Conservation (phyloP, 1,140 invertebrate species). For the Zaprionus kolodkinae region DNA sequence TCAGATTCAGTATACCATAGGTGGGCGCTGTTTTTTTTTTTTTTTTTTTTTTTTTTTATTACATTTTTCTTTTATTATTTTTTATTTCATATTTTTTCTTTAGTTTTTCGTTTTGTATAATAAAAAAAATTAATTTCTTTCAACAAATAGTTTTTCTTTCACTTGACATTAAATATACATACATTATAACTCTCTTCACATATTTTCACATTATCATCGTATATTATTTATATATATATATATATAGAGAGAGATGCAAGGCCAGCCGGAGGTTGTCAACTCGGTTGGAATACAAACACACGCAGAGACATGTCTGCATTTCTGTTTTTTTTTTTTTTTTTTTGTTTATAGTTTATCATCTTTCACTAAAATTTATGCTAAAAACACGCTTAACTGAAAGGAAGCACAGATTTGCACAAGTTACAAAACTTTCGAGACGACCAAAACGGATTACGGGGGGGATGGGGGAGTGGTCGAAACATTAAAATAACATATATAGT, state of each 20-base stretch:
- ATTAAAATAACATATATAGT: conserved; percentile 7
- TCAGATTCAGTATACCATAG: not conserved
- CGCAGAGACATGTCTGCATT: conserved; percentile 5
- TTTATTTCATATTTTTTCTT: conserved; percentile 66
- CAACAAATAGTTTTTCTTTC: conserved; percentile 69
- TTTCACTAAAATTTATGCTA: conserved; percentile 82
- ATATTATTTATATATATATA: conserved; percentile 49
- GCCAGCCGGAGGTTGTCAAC: conserved; percentile 26
- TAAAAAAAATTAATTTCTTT: conserved; percentile 80
- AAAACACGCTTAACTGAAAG: conserved; percentile 82
- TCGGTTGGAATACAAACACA: conserved; percentile 39
- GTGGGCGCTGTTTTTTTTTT: not conserved
- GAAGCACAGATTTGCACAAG: conserved; percentile 82
- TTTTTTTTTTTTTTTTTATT: conserved; percentile 18
- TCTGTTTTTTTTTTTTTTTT: not conserved
- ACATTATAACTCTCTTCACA: conserved; percentile 55
- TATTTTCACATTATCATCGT: conserved; percentile 39
- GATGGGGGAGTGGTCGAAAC: not conserved
- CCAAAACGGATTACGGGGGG: conserved; percentile 30
- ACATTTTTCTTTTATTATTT: conserved; percentile 62
- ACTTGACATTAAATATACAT: conserved; percentile 81
- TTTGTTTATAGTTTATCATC: conserved; percentile 40
- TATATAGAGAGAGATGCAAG: conserved; percentile 35
- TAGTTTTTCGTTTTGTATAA: conserved; percentile 67
- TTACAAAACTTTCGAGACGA: conserved; percentile 58